Evolutionary conservation across 1,140 invertebrate species (phyloP), one percentile per base, ranked within the genome.

Genomic region (Drosophila rufa): DNA sequence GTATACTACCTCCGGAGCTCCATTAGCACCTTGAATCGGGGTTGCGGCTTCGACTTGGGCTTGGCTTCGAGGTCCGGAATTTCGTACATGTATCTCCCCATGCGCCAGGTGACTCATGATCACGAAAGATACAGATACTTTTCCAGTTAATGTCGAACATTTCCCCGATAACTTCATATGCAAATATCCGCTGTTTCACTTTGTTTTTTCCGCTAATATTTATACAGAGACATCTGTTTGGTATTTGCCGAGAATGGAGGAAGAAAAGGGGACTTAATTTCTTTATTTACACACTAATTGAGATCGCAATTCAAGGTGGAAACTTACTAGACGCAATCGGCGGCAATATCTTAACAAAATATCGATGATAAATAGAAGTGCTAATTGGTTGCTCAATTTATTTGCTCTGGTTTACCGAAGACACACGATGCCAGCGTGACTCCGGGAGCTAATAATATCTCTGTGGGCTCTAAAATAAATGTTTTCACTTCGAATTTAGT

Each of bases 71-170:
- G 12, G 36, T 11, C 22, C 38, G 11, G 15, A 38, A 55, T 33
- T 42, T 17, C 40, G 6, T n/a, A 17, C 19, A 55, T 68, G 48
- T 60, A 53, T 57, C 40, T 51, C 9, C 30, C 15, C 45, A 76
- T 66, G 46, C 45, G 70, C 30, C 55, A 38, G 65, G 55, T 89
- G 83, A 89, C 48, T 87, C 84, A 89, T 68, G 48, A 73, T 59
- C 79, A 60, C 78, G 82, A 40, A 36, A 66, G 59, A 69, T 43
- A 45, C 53, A 46, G 19, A 53, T 62, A 64, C 51, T 82, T 82
- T 65, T 57, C 57, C 65, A 75, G 47, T 65, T 74, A 77, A 64
- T 57, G 55, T 33, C 67, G 66, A 75, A 79, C 78, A 59, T 62
- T 61, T 25, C 47, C 22, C n/a, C 55, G 80, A 64, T 89, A 87